Conservation (phyloP, 64 coral and sea anemone genomes). For the Pocillopora verrucosa region DNA sequence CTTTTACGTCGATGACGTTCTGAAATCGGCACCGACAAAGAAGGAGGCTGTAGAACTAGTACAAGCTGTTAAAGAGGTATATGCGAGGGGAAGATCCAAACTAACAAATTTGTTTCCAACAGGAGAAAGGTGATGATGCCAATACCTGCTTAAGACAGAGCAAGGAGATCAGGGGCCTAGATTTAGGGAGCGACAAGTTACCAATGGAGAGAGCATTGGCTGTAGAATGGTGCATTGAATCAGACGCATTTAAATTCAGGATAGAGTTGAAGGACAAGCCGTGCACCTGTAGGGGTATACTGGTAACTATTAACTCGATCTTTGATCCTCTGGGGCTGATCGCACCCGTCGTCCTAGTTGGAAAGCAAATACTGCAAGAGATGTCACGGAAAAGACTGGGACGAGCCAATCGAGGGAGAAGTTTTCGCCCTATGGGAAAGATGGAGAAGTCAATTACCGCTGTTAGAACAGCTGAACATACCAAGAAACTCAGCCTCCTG, state of each 20-base stretch:
- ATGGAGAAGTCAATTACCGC: too few relatives aligned
- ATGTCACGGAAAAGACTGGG: constrained; percentile 49
- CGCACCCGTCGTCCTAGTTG: constrained; percentile 41
- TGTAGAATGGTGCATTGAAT: too few relatives aligned
- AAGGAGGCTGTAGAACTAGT: too few relatives aligned
- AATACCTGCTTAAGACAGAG: constrained; percentile 21
- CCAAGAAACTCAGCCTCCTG: constrained; percentile 35
- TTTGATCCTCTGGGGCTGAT: constrained; percentile 48
- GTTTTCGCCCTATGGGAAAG: too few relatives aligned
- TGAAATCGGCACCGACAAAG: too few relatives aligned
- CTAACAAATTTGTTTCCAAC: constrained; percentile 58
- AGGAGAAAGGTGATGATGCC: constrained; percentile 50
- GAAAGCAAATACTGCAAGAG: constrained; percentile 59
- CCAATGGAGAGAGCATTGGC: constrained; percentile 31
- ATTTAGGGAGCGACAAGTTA: constrained; percentile 27
- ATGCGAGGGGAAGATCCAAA: constrained; percentile 53
- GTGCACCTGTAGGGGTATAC: too few relatives aligned
- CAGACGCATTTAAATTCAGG: constrained; percentile 40
- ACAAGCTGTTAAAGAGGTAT: constrained; percentile 58
- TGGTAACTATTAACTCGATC: constrained; percentile 37
- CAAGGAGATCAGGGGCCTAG: constrained; percentile 27
- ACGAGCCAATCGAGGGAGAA: too few relatives aligned
- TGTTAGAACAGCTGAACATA: background rate
- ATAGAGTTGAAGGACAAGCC: too few relatives aligned
- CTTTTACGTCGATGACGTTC: too few relatives aligned